Evolutionary conservation across 2,797 vertebrate genomes (phyloP).

Genomic region (Austrolebias charrua): DNA sequence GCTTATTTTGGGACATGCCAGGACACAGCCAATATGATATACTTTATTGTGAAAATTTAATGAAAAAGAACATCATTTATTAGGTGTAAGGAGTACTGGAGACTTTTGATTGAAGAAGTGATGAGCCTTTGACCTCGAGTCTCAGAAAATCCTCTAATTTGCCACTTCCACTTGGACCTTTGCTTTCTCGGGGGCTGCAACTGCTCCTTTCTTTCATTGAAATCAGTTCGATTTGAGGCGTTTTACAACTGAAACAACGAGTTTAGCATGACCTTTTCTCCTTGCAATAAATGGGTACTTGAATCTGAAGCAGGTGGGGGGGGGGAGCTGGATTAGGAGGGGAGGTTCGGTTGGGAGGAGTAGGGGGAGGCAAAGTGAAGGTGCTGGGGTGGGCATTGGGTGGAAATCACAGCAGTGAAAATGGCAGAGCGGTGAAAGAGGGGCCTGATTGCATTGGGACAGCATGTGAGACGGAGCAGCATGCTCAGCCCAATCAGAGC

Average conservation of each 20-base stretch:
- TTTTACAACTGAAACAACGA: constrained; percentile 78
- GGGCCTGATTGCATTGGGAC: constrained; percentile 89
- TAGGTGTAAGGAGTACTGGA: constrained; percentile 7
- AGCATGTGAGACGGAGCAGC: constrained; percentile 80
- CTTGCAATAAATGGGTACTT: constrained; percentile 71
- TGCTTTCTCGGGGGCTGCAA: constrained; percentile 60
- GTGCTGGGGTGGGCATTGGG: constrained; percentile 41
- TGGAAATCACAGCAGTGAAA: constrained; percentile 85
- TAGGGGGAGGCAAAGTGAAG: constrained; percentile 20
- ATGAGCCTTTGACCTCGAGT: constrained; percentile 28
- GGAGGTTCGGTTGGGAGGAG: constrained; percentile 41
- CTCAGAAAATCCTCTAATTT: constrained; percentile 60
- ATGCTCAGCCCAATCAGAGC: constrained; percentile 91
- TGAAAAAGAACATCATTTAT: not conserved
- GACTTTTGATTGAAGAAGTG: not conserved
- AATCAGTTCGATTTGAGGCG: constrained; percentile 73
- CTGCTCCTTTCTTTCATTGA: constrained; percentile 75
- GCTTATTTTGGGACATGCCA: too few species aligned
- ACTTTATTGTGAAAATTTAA: not conserved
- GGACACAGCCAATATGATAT: not conserved
- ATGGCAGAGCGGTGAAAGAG: constrained; percentile 82
- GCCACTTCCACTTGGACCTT: constrained; percentile 65
- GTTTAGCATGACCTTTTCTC: constrained; percentile 79
- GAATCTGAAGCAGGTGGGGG: constrained; percentile 62
- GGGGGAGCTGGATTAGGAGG: constrained; percentile 2